Evolutionary conservation across 1,140 invertebrate species (phyloP).

Genomic region (Mya arenaria): DNA sequence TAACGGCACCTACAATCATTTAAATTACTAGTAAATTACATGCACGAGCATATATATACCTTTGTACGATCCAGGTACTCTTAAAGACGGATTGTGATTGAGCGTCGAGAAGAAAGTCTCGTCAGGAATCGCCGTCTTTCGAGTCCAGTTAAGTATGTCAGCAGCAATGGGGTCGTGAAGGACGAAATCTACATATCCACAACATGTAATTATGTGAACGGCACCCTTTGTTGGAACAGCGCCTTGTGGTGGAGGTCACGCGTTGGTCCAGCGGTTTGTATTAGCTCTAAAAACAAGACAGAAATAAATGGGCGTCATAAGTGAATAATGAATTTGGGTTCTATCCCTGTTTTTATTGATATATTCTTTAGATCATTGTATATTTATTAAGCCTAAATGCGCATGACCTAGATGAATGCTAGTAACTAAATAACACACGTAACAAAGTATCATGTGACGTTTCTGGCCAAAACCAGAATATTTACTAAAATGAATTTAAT

Average conservation of each 20-base stretch:
- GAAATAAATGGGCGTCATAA: slow-evolving; percentile 44
- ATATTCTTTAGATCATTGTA: neutral
- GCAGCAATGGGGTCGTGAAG: slow-evolving; percentile 59
- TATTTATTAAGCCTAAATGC: neutral
- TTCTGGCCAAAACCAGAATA: no score
- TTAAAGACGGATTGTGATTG: slow-evolving; percentile 72
- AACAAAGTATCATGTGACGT: neutral
- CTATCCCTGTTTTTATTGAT: slow-evolving; percentile 60
- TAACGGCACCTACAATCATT: no score
- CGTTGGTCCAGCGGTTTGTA: slow-evolving; percentile 51
- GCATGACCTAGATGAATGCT: neutral
- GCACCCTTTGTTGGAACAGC: slow-evolving; percentile 70
- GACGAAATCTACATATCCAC: slow-evolving; percentile 70
- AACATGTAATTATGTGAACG: slow-evolving; percentile 68
- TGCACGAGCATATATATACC: slow-evolving; percentile 64
- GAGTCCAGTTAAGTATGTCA: slow-evolving; percentile 72
- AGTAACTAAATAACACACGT: neutral
- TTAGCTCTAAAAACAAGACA: no score
- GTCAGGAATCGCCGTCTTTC: slow-evolving; percentile 69
- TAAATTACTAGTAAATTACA: no score
- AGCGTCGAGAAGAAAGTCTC: slow-evolving; percentile 74
- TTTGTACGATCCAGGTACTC: slow-evolving; percentile 67
- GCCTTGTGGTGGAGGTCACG: slow-evolving; percentile 57
- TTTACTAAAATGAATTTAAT: no score
- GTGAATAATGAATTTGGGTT: slow-evolving; percentile 58